Conservation (phyloP, 2,113 vertebrate genomes). For the Otis tarda region DNA sequence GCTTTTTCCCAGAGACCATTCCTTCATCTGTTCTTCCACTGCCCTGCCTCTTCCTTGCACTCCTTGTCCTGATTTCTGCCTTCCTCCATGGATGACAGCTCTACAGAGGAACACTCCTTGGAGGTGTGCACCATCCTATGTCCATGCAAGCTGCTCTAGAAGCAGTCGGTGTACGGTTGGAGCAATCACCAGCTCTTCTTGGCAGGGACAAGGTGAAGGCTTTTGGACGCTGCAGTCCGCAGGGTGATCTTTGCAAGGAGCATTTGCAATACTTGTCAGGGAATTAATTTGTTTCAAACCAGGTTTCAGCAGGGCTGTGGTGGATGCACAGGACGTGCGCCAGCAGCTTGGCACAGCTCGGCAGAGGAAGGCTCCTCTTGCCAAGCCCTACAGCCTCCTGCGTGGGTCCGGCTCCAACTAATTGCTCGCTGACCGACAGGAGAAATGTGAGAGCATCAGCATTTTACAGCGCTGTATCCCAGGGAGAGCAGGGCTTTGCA, state of each 20-base stretch:
- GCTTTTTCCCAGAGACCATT: background rate
- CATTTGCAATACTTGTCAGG: background rate
- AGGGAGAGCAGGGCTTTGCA: background rate
- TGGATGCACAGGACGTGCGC: background rate
- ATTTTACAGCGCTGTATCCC: background rate
- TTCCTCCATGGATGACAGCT: background rate
- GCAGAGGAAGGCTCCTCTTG: background rate
- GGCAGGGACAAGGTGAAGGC: background rate
- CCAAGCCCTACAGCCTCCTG: background rate
- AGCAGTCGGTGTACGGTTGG: background rate
- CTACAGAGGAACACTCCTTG: background rate
- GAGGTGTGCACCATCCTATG: background rate
- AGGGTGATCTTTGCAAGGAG: background rate
- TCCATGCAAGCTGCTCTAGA: background rate
- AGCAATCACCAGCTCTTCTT: background rate
- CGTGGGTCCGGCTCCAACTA: background rate
- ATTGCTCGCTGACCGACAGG: background rate
- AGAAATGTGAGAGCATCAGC: background rate
- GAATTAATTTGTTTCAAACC: background rate
- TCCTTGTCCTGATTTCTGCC: background rate
- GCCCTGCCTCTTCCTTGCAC: background rate
- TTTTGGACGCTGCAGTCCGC: rapidly evolving
- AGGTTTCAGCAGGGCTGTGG: background rate
- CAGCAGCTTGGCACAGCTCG: background rate
- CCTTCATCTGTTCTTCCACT: background rate